Evolutionary conservation across 2,797 vertebrate genomes (phyloP).

Genomic region (Galago senegalensis): DNA sequence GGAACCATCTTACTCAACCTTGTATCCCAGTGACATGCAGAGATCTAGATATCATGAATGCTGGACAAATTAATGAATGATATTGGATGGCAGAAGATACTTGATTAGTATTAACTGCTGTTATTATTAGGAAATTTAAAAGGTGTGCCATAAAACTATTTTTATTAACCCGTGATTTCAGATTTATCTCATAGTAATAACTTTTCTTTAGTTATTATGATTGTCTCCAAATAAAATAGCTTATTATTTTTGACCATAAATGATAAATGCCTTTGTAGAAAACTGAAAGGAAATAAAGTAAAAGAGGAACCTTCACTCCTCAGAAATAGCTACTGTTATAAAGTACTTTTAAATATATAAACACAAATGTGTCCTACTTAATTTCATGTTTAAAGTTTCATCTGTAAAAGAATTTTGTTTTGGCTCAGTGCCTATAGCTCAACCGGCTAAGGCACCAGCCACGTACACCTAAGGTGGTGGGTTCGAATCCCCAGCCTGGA

Average conservation of each 20-base stretch:
- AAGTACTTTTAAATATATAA: constrained; percentile 55
- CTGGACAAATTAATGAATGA: neutral
- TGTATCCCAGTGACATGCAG: neutral
- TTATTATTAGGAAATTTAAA: constrained; percentile 52
- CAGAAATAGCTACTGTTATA: constrained; percentile 34
- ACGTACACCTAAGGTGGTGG: too few species aligned
- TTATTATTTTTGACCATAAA: constrained; percentile 19
- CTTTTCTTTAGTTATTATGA: constrained; percentile 27
- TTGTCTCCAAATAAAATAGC: neutral
- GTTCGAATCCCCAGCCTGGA: too few species aligned
- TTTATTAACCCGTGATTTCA: constrained; percentile 39
- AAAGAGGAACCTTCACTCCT: constrained; percentile 26
- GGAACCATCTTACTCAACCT: neutral
- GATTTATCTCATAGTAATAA: neutral
- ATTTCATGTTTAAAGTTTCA: constrained; percentile 59
- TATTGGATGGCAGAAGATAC: constrained; percentile 1
- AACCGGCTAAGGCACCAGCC: too few species aligned
- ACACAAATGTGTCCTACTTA: neutral
- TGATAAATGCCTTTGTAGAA: constrained; percentile 16
- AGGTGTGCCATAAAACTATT: constrained; percentile 13
- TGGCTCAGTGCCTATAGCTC: neutral
- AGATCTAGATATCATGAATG: constrained; percentile 27
- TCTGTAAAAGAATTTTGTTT: constrained; percentile 25
- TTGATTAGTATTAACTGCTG: constrained; percentile 38
- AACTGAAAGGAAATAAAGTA: constrained; percentile 17